Evolutionary conservation across 2,888 invertebrate genomes (phyloP), one percentile per base, ranked within the genome.

Genomic region (Ectemnius cavifrons): DNA sequence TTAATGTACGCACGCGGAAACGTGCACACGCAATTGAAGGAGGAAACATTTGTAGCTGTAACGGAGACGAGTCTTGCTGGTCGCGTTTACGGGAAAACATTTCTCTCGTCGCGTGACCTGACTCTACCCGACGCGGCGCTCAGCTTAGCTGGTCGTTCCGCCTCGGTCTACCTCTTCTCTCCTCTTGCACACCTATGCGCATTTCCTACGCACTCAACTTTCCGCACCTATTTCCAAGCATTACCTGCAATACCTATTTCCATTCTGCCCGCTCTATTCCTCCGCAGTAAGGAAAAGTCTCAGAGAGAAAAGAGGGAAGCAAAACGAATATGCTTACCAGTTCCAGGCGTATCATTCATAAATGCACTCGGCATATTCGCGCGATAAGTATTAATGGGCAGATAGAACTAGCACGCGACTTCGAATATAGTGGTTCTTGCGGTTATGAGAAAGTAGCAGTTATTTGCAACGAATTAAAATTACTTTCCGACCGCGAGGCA

Each of bases 51-150:
- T 45, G 78, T 62, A 63, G 65, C 71, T 23, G 75, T 69, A 79
- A 79, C 68, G 62, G 65, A 52, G 52, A 16, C 71, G 63, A 37
- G 66, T 73, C 63, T 70, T 67, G 75, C 58, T 64, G 61, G 60
- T 77, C 77, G 67, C 75, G 66, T 75, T 75, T 77, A 57, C 60
- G 75, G 77, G 27, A 75, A 77, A 75, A 71, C 63, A 56, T 77
- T 75, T 71, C 77, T 71, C 75, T 37, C 62, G 58, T 77, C 72
- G 75, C 77, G 75, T 75, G 77, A 75, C 71, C 68, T 60, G 73
- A 23, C 70, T 63, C 58, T 58, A 37, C 37, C 8, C 37, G 37
- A 8, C 23, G 23, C 23, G 3, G 23, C 23, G 23, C 23, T 23
- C 23, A 37, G 37, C 52, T 0, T 4, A 13, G 52, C 16, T 60